Base-by-base conservation (phyloP, 2,113 vertebrate genomes). In the Apodemus sylvaticus region DNA sequence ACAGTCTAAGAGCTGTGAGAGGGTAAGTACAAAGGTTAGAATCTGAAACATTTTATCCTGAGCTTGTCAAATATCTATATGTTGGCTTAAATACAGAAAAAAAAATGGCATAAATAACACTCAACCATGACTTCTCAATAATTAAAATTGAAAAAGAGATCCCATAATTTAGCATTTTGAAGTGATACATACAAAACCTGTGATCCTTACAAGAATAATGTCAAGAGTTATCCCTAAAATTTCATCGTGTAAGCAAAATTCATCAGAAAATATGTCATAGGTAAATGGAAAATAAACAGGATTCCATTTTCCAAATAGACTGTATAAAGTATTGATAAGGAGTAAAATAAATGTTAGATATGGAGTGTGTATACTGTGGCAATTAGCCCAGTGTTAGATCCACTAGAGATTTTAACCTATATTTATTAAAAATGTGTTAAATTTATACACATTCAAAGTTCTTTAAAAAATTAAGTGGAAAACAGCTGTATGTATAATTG, bases 1-100 rank as follows among this genome's bases (percentile, higher is more conserved):
- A 13, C 53, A 89, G 0, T 51, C 71, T n/a, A 66, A 5, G 0
- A 6, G 66, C 86, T 45, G 51, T 86, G 2, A 86, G 11, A 82
- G 13, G 48, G 11, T 51, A 60, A 55, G 11, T 70, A 0, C 7
- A 73, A 55, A n/a, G 19, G 1, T n/a, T 51, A 39, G 9, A 93
- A 73, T 79, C 58, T 93, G 8, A 12, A 71, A 26, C 71, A 29
- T 31, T 90, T 93, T 7, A 73, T 19, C 7, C 68, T 17, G 85
- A 79, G n/a, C 66, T 85, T 81, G 93, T 22, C 24, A 20, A 17
- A 1, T 7, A 93, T 66, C 3, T 79, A 13, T 34, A 66, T 42
- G 66, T 91, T 96, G 66, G 51, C 51, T 8, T 74, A 62, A 95
- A 39, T 85, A 79, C 11, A 79, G 78, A 79, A 79, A 86, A 86